These are phyloP conservation scores for Charanyca ferruginea DNA, from an alignment of 2,888 invertebrate genomes.

Conservation along the genomic window DNA sequence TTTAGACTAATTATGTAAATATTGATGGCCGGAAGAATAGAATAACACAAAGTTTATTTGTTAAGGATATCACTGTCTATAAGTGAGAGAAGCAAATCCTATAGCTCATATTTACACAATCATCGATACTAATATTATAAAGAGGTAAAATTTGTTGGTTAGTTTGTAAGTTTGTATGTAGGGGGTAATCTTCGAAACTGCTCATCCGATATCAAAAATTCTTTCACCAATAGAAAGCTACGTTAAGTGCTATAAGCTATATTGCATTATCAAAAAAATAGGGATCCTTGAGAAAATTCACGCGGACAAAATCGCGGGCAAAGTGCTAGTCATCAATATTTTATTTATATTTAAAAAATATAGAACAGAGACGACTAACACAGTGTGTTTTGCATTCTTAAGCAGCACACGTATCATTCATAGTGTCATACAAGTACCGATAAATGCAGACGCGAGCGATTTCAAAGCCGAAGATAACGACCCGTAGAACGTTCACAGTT, in stretches of 20 bases:
- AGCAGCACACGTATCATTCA: slow-evolving; percentile 33
- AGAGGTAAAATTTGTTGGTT: too few species aligned
- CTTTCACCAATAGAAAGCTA: too few species aligned
- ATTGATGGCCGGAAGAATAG: background rate
- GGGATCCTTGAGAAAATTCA: too few species aligned
- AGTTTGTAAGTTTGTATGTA: too few species aligned
- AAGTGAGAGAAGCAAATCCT: background rate
- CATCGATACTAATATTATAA: too few species aligned
- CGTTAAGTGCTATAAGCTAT: too few species aligned
- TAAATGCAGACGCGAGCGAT: slow-evolving; percentile 76
- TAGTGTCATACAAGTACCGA: slow-evolving; percentile 68
- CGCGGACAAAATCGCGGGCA: too few species aligned
- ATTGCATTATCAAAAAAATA: too few species aligned
- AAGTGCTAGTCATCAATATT: too few species aligned
- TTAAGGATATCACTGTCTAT: background rate
- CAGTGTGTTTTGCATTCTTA: slow-evolving; percentile 19
- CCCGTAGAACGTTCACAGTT: slow-evolving; percentile 29
- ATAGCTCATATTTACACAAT: slow-evolving; percentile 13
- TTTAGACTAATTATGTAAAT: too few species aligned
- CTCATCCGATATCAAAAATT: too few species aligned
- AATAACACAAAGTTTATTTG: background rate
- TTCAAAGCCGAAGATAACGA: slow-evolving; percentile 69
- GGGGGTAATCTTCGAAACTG: too few species aligned
- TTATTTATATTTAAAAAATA: slow-evolving; percentile 41
- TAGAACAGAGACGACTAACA: slow-evolving; percentile 25